Conservation (phyloP, 2,888 invertebrate species). For the Euplexia lucipara region DNA sequence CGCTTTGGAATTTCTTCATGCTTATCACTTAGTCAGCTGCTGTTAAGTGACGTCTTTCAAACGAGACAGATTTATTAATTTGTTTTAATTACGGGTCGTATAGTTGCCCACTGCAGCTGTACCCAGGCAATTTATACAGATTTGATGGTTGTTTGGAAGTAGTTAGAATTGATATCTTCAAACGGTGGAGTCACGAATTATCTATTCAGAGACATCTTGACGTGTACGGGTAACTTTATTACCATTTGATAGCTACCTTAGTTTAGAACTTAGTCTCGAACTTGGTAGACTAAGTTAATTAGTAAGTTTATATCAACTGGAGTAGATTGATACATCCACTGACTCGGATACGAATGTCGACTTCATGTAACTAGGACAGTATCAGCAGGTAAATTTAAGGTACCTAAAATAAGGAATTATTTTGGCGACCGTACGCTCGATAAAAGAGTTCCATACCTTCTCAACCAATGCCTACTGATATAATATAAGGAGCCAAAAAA, state of each 20-base stretch:
- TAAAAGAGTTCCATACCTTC: no score
- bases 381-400: no score
- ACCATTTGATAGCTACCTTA: constrained; percentile 41
- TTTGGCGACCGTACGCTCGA: no score
- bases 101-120: constrained; percentile 18
- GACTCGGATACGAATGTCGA: background rate
- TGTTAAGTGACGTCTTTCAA: background rate
- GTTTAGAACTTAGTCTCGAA: constrained; percentile 42
- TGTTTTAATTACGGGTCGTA: background rate
- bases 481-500: no score
- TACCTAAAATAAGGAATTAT: no score
- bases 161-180: constrained; percentile 41
- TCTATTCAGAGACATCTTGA: constrained; percentile 34
- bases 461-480: no score
- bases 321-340: constrained; percentile 27
- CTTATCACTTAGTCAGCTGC: background rate
- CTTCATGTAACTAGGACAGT: no score
- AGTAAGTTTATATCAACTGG: constrained; percentile 39
- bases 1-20: background rate
- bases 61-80: background rate
- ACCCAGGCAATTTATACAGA: constrained; percentile 13
- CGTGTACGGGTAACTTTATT: constrained; percentile 47
- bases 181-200: constrained; percentile 36
- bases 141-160: constrained; percentile 35
- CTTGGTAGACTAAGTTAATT: constrained; percentile 50